A percentile compares a stretch with the other conserved stretches of the same genome.
Evolutionary conservation across 2,113 vertebrate species (phyloP).

Genomic region (Pungitius pungitius): DNA sequence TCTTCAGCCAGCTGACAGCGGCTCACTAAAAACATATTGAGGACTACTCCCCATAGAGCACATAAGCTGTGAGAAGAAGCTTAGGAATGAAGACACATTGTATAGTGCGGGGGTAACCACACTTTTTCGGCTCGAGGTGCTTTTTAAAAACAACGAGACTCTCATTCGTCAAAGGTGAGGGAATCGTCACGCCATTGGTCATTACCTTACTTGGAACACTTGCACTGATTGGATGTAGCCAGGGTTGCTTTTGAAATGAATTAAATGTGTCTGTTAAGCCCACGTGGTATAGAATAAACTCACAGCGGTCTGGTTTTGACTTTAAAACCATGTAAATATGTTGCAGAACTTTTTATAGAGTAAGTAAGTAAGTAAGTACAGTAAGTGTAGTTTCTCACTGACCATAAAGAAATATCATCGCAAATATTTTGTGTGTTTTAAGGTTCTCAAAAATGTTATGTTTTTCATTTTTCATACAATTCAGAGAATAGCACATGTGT

Average conservation of each 20-base stretch:
- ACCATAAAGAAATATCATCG: background rate
- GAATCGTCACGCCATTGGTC: no score
- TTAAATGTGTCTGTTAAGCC: background rate
- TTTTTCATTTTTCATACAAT: background rate
- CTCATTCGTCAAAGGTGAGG: no score
- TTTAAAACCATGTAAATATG: background rate
- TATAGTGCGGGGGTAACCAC: no score
- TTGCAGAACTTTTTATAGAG: background rate
- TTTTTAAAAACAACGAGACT: no score
- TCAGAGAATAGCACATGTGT: background rate
- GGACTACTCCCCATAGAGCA: conserved; percentile 43
- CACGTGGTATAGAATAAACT: conserved; percentile 1
- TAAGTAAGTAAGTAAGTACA: no score
- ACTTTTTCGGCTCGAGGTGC: no score
- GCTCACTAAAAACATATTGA: conserved; percentile 57
- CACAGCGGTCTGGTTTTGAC: conserved; percentile 2
- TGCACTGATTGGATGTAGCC: no score
- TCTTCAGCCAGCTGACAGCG: conserved; percentile 67
- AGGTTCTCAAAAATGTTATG: background rate
- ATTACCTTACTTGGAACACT: no score
- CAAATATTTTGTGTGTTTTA: background rate
- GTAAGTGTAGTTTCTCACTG: background rate
- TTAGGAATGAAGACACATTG: conserved; percentile 22
- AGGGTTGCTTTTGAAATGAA: no score
- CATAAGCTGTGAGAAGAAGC: conserved; percentile 40